A percentile compares a stretch with the other conserved stretches of the same genome.
phyloP scores from a whole-genome alignment of 2,797 vertebrate species.

The Spheniscus humboldti region DNA sequence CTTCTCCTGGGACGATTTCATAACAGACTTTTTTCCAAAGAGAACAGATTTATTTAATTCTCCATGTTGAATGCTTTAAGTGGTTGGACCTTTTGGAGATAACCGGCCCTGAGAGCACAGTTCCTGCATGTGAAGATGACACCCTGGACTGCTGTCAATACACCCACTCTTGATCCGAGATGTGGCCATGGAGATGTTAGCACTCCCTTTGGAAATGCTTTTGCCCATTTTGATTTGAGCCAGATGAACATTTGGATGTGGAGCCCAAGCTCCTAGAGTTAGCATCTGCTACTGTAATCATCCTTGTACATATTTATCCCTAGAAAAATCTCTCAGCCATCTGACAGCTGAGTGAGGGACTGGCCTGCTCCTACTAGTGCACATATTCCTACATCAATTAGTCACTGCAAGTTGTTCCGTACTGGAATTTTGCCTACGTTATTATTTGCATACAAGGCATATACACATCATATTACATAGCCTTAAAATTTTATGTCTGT shows the following conservation, averaged over 20 bases:
- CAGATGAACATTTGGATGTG: slow-evolving; percentile 17
- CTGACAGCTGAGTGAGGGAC: slow-evolving; percentile 12
- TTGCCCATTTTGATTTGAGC: neutral
- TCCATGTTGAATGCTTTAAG: neutral
- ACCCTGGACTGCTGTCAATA: neutral
- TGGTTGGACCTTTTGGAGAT: neutral
- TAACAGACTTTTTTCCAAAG: neutral
- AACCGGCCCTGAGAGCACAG: neutral
- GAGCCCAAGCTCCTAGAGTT: neutral
- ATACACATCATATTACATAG: neutral
- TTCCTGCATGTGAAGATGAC: neutral
- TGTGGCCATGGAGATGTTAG: neutral
- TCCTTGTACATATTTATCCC: slow-evolving; percentile 31
- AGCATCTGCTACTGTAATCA: slow-evolving; percentile 40
- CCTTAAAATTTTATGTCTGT: neutral
- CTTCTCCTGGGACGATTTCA: neutral
- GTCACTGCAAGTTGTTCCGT: neutral
- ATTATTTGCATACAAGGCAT: slow-evolving; percentile 46
- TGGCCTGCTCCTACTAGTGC: neutral
- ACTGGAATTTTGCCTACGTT: slow-evolving; percentile 4
- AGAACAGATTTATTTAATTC: neutral
- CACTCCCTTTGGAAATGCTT: neutral
- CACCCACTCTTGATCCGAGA: neutral
- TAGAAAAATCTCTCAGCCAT: slow-evolving; percentile 27
- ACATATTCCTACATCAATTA: slow-evolving; percentile 16